Base-by-base conservation (phyloP, 2,888 invertebrate genomes). In the Lysandra bellargus region DNA sequence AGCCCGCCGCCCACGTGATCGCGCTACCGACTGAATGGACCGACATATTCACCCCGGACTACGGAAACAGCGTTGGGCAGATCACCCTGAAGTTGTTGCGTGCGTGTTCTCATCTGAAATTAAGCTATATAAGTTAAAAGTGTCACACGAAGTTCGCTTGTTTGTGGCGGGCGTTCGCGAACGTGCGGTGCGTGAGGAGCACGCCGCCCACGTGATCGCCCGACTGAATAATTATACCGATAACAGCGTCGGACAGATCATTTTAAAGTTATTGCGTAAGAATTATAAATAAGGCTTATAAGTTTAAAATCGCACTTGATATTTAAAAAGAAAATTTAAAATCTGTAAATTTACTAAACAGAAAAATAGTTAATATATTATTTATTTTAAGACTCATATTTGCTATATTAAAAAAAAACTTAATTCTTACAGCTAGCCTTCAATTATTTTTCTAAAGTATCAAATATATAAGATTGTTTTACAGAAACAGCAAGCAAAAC, bases 21-120 rank as follows among this genome's bases (percentile, higher is more conserved):
- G 90, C 88, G 83, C 95, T 96, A 78, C 86, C 94, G 44, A 93
- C 95, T 79, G 98, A 98, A 91, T 98, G 98, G 98, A 90, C 92
- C 78, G 96, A 97, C 88, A 95, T 98, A 79, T 97, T 98, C 91
- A 95, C 96, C 80, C 95, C 96, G 78, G 96, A 96, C 83, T 91
- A 97, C 64, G 95, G 95, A 85, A 84, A 85, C 78, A 92, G 93
- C 82, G 84, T 97, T 23, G 87, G 95, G 74, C 89, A 92, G 74
- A 84, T 95, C 33, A 30, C 85, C 0, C 12, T 83, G 23, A 79
- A 81, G 4, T 81, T 89, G n/a, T 83, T 92, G 5, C 84, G 91
- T 91, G 60, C 84, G 86, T 81, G 17, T 14, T 74, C 9, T 44
- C 1, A 44, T 44, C 7, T 44, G 7, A 9, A 44, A 44, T 44